A percentile compares a stretch with the other conserved stretches of the same genome.
These are phyloP conservation scores for Calyptommatus sinebrachiatus DNA, from an alignment of 2,113 vertebrate species.

Conservation along the genomic window DNA sequence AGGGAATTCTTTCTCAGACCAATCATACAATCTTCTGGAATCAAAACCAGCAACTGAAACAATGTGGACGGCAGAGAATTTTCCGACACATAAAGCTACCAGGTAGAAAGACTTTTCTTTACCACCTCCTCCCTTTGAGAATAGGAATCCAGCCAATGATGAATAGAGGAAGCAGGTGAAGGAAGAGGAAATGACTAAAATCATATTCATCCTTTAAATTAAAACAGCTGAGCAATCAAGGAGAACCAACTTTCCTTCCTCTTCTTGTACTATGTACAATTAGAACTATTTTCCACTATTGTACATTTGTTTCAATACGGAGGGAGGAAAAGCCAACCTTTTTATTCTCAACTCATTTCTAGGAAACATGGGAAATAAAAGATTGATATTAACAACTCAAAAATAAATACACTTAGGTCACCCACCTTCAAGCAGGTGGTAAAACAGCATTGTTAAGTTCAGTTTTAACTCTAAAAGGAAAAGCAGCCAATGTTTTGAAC, in stretches of 20 bases:
- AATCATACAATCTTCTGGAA: not conserved
- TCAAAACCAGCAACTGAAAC: not conserved
- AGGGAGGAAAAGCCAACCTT: not conserved
- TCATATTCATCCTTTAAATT: not conserved
- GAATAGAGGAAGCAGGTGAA: not conserved
- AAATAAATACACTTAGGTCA: not conserved
- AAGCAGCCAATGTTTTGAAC: not conserved
- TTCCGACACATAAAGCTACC: not conserved
- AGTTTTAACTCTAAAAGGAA: not conserved
- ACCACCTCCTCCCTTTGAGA: not conserved
- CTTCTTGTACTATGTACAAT: not conserved
- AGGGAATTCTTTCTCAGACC: not conserved
- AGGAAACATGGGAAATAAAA: not conserved
- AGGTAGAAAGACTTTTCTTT: slow-evolving; percentile 5
- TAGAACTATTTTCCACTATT: not conserved
- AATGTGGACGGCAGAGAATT: not conserved
- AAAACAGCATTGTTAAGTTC: not conserved
- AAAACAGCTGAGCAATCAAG: not conserved
- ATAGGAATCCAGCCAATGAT: slow-evolving; percentile 10
- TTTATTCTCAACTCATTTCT: not conserved
- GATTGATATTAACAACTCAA: slow-evolving; percentile 10
- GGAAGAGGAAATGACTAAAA: slow-evolving; percentile 15
- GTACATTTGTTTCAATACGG: not conserved
- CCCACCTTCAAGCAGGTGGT: not conserved
- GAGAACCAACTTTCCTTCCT: not conserved